These are phyloP conservation scores for Aleiodes testaceus DNA, from an alignment of 2,888 invertebrate species.

Conservation along the genomic window DNA sequence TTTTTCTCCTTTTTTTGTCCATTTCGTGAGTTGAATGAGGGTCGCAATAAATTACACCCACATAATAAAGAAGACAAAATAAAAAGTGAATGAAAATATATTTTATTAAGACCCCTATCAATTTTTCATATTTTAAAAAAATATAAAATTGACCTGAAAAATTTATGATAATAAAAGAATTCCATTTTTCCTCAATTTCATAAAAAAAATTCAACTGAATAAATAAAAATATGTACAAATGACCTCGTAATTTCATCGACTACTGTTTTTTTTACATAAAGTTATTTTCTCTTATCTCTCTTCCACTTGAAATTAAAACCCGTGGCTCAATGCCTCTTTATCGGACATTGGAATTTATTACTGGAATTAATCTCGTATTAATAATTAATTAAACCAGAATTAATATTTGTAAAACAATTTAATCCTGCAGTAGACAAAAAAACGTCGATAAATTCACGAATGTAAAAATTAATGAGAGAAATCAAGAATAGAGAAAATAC, in stretches of 20 bases:
- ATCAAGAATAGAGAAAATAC: background rate
- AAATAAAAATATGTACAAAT: background rate
- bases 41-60: background rate
- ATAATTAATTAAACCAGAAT: too few relatives aligned
- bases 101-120: too few relatives aligned
- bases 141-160: background rate
- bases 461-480: too few relatives aligned
- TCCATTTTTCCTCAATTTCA: too few relatives aligned
- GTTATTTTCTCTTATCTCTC: background rate
- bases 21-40: conserved; percentile 1
- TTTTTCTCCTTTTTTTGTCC: background rate
- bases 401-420: too few relatives aligned
- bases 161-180: background rate
- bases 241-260: conserved; percentile 13
- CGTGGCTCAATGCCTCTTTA: conserved; percentile 1
- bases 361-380: conserved; percentile 1
- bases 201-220: background rate
- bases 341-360: conserved; percentile 24
- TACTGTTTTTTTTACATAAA: conserved; percentile 1
- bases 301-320: conserved; percentile 27
- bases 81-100: too few relatives aligned
- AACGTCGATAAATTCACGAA: too few relatives aligned
- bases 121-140: too few relatives aligned
- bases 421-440: too few relatives aligned
- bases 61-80: background rate